These are phyloP conservation scores for Oscheius onirici DNA, from an alignment of 2,888 invertebrate genomes.

Conservation along the genomic window DNA sequence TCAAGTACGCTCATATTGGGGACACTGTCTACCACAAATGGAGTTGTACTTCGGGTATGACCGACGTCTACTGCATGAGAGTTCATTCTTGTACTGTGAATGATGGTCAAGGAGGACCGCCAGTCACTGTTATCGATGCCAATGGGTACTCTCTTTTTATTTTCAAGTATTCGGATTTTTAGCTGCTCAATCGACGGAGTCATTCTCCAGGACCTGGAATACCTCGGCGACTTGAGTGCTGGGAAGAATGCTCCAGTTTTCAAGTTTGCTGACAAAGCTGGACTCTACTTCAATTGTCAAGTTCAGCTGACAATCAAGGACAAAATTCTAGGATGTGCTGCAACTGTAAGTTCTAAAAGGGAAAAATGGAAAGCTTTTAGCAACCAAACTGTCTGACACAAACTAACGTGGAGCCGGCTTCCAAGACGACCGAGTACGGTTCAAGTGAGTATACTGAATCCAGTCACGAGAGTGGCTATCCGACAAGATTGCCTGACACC, in stretches of 20 bases:
- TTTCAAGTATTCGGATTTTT: background rate
- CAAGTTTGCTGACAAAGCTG: slow-evolving; percentile 70
- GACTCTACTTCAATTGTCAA: slow-evolving; percentile 71
- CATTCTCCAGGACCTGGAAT: slow-evolving; percentile 68
- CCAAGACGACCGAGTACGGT: slow-evolving; percentile 46
- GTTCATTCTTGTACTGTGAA: slow-evolving; percentile 69
- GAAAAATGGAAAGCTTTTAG: too few relatives aligned
- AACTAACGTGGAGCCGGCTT: slow-evolving; percentile 49
- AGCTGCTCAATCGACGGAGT: slow-evolving; percentile 67
- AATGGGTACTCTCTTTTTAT: slow-evolving; percentile 51
- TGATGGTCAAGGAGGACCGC: slow-evolving; percentile 70
- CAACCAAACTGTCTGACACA: slow-evolving; percentile 47
- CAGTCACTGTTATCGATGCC: slow-evolving; percentile 67
- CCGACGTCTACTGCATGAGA: slow-evolving; percentile 69
- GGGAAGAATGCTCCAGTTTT: slow-evolving; percentile 65
- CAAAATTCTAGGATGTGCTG: slow-evolving; percentile 51
- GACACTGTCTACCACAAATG: slow-evolving; percentile 68
- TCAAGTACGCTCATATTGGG: slow-evolving; percentile 69
- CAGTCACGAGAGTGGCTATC: slow-evolving; percentile 51
- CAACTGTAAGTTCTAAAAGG: slow-evolving; percentile 56
- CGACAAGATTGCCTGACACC: background rate
- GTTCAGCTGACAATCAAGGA: slow-evolving; percentile 68
- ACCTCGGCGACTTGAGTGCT: slow-evolving; percentile 63
- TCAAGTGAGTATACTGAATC: slow-evolving; percentile 37
- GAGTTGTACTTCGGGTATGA: slow-evolving; percentile 55